phyloP scores from a whole-genome alignment of 2,797 vertebrate genomes.

The Prionace glauca region DNA sequence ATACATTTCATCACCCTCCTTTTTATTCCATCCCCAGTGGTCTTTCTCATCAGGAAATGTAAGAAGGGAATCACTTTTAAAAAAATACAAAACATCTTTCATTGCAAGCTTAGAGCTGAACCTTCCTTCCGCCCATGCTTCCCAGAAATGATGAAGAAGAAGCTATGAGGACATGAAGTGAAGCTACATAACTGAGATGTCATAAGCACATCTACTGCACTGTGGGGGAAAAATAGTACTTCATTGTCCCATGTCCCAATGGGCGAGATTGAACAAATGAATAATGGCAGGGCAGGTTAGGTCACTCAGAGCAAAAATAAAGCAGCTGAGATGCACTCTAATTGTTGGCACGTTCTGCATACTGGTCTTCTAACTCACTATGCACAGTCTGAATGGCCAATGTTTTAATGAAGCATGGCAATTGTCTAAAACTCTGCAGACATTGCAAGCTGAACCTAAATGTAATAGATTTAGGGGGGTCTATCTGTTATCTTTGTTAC shows the following conservation, averaged over 20 bases:
- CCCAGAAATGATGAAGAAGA: not conserved
- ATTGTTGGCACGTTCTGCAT: slow-evolving; percentile 15
- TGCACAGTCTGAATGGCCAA: not conserved
- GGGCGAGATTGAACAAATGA: not conserved
- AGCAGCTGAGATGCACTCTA: not conserved
- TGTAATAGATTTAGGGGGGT: not conserved
- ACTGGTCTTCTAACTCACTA: not conserved
- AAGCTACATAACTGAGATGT: not conserved
- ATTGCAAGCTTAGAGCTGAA: not conserved
- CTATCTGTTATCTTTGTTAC: not conserved
- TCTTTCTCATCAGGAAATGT: slow-evolving; percentile 47
- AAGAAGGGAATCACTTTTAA: slow-evolving; percentile 9
- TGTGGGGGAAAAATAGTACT: not conserved
- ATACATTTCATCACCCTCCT: slow-evolving; percentile 59
- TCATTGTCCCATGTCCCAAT: not conserved
- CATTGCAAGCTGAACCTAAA: not conserved
- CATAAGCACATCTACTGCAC: not conserved
- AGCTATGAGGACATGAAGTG: not conserved
- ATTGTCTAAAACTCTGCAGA: not conserved
- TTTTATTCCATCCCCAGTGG: slow-evolving; percentile 53
- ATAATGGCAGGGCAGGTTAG: slow-evolving; percentile 5
- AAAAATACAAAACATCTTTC: not conserved
- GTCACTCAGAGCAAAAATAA: not conserved
- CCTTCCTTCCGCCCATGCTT: too few species aligned
- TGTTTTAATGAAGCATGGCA: not conserved